Evolutionary conservation across 2,113 vertebrate species (phyloP).

Genomic region (Ceyx melanurus): DNA sequence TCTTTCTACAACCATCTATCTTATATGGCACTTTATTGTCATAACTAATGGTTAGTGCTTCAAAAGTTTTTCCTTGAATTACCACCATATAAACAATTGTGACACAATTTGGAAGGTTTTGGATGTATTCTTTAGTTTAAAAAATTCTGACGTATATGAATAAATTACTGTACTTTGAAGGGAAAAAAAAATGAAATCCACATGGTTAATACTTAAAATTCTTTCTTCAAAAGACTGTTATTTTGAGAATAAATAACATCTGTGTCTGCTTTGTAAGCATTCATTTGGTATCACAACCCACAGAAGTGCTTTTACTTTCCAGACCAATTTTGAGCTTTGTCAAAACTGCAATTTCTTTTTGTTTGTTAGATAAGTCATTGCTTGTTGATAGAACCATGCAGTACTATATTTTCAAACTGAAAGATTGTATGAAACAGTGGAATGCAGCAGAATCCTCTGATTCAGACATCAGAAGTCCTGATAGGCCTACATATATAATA

Average conservation of each 20-base stretch:
- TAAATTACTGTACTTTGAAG: neutral
- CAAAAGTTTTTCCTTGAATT: neutral
- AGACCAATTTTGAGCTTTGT: neutral
- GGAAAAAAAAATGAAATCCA: neutral
- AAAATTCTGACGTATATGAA: neutral
- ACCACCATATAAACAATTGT: neutral
- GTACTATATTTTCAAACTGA: neutral
- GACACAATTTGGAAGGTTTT: neutral
- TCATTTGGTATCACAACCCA: neutral
- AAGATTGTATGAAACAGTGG: neutral
- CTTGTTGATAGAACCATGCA: neutral
- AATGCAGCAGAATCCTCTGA: neutral
- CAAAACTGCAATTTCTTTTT: neutral
- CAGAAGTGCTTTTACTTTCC: neutral
- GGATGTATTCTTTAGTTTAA: neutral
- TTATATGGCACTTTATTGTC: neutral
- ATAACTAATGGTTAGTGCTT: neutral
- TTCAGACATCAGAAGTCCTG: neutral
- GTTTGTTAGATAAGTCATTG: neutral
- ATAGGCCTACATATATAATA: neutral
- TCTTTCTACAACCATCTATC: neutral
- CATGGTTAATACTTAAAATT: neutral
- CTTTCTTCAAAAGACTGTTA: neutral
- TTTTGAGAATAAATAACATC: neutral
- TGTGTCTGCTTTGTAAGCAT: neutral